phyloP scores from a whole-genome alignment of 2,113 vertebrate species.

The Isichthys henryi region DNA sequence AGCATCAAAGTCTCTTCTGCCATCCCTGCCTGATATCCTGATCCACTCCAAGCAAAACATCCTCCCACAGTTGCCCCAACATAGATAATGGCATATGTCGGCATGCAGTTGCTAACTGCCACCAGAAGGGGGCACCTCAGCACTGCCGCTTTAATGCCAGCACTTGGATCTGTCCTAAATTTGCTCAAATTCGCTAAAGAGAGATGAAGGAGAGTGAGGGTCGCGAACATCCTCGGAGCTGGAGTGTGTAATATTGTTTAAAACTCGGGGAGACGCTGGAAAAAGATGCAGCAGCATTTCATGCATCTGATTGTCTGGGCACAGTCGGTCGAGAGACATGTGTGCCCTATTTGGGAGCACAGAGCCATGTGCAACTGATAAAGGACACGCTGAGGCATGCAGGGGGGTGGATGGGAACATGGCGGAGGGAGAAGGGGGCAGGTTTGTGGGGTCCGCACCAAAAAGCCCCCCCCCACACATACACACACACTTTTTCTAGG shows the following conservation, averaged over 20 bases:
- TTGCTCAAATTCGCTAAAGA: slow-evolving; percentile 2
- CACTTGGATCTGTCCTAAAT: not conserved
- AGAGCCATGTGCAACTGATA: slow-evolving; percentile 62
- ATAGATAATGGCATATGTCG: slow-evolving; percentile 32
- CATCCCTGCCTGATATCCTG: not conserved
- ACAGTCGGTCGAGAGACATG: slow-evolving; percentile 49
- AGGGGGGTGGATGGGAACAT: slow-evolving; percentile 24
- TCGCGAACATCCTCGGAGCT: not conserved
- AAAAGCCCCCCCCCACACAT: not conserved
- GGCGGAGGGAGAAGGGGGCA: slow-evolving; percentile 24
- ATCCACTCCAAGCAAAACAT: slow-evolving; percentile 33
- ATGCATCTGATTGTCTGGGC: slow-evolving; percentile 42
- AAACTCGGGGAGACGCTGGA: slow-evolving; percentile 41
- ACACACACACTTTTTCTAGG: slow-evolving; percentile 59
- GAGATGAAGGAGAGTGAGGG: not conserved
- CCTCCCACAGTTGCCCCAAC: slow-evolving; percentile 24
- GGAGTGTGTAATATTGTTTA: slow-evolving; percentile 37
- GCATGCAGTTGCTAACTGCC: slow-evolving; percentile 18
- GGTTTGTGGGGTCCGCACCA: slow-evolving; percentile 40
- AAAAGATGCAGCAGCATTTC: slow-evolving; percentile 37
- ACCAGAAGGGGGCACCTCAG: not conserved
- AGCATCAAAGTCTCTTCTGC: slow-evolving; percentile 10
- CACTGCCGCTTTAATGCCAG: not conserved
- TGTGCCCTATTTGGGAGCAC: slow-evolving; percentile 54
- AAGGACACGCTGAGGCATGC: slow-evolving; percentile 54